A percentile compares a stretch with the other conserved stretches of the same genome.
Evolutionary conservation across 2,888 invertebrate species (phyloP).

Genomic region (Drosophila leonis): DNA sequence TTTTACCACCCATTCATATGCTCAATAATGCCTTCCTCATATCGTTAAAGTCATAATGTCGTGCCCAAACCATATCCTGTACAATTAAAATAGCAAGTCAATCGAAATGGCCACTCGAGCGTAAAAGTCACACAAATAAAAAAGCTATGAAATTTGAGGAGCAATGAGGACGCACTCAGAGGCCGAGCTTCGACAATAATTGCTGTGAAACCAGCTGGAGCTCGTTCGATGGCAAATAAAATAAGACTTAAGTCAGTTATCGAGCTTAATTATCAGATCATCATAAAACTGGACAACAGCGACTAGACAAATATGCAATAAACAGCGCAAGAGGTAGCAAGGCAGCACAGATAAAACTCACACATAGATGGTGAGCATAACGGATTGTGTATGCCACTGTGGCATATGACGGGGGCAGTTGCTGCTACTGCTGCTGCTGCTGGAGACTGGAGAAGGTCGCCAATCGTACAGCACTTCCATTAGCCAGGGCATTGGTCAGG

Average conservation of each 20-base stretch:
- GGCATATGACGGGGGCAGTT: slow-evolving; percentile 15
- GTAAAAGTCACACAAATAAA: neutral
- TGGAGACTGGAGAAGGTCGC: slow-evolving; percentile 48
- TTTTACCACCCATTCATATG: neutral
- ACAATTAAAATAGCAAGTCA: slow-evolving; percentile 2
- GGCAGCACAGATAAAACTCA: slow-evolving; percentile 33
- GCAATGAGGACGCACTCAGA: neutral
- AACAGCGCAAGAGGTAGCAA: slow-evolving; percentile 22
- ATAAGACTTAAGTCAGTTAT: neutral
- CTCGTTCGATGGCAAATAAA: neutral
- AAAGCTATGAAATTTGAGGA: slow-evolving; percentile 1
- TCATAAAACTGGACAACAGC: slow-evolving; percentile 19
- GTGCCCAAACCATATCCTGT: neutral
- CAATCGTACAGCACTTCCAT: slow-evolving; percentile 45
- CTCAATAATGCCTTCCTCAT: neutral
- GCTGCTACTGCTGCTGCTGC: slow-evolving; percentile 1
- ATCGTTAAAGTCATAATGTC: neutral
- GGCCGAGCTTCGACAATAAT: slow-evolving; percentile 1
- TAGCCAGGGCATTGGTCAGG: slow-evolving; percentile 30
- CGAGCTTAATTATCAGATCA: slow-evolving; percentile 43
- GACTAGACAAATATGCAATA: slow-evolving; percentile 35
- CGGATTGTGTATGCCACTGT: slow-evolving; percentile 23
- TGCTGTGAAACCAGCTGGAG: neutral
- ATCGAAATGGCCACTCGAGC: neutral
- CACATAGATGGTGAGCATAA: slow-evolving; percentile 38